A percentile compares a stretch with the other conserved stretches of the same genome.
Conservation (phyloP, 1,140 invertebrate genomes). For the Drosophila rufa region DNA sequence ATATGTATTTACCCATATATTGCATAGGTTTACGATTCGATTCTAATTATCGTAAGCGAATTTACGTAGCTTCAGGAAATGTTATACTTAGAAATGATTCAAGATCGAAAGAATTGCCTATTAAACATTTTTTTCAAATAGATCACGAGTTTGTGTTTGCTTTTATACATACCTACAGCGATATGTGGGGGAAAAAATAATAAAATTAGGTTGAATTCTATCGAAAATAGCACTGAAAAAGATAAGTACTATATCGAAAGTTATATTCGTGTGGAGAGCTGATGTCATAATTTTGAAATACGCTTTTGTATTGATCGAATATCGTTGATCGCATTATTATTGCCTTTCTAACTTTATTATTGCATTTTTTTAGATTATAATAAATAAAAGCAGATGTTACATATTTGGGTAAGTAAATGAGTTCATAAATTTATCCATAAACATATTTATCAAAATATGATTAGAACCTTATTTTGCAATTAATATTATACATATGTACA, state of each 20-base stretch:
- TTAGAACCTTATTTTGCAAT: no score
- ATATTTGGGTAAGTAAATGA: neutral
- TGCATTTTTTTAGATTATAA: neutral
- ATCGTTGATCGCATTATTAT: no score
- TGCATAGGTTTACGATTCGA: slow-evolving; percentile 41
- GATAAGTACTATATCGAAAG: neutral
- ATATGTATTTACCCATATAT: slow-evolving; percentile 26
- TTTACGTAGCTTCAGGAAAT: slow-evolving; percentile 64
- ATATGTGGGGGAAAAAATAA: no score
- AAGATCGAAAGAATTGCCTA: slow-evolving; percentile 47
- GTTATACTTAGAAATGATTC: slow-evolving; percentile 57
- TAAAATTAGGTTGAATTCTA: neutral
- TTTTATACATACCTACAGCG: neutral
- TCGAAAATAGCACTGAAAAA: neutral
- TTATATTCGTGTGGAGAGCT: neutral
- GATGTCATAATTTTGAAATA: neutral
- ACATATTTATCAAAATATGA: no score
- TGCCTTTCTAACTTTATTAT: neutral
- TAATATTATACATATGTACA: no score
- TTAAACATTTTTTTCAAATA: slow-evolving; percentile 60
- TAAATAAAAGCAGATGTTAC: neutral
- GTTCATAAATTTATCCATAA: no score
- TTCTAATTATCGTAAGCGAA: slow-evolving; percentile 54
- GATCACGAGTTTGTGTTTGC: slow-evolving; percentile 9
- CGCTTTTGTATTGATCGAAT: neutral